Evolutionary conservation across 2,113 vertebrate species (phyloP).

Genomic region (Nannospalax galili): DNA sequence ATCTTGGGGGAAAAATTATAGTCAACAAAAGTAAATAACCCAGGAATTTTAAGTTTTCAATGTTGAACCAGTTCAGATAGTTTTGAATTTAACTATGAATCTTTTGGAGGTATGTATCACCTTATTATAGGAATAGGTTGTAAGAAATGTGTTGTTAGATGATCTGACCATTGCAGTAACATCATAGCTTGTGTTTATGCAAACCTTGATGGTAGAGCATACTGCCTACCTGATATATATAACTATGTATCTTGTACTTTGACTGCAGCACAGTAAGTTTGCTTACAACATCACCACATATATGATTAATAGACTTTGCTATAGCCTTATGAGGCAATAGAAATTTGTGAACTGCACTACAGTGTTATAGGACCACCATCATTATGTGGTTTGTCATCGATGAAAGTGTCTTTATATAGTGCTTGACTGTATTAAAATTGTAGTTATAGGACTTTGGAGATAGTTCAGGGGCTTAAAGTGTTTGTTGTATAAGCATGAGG

Average conservation of each 20-base stretch:
- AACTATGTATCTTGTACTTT: background rate
- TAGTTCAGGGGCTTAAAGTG: background rate
- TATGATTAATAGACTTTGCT: background rate
- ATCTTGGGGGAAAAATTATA: background rate
- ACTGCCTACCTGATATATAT: background rate
- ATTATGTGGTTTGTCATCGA: background rate
- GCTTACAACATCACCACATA: background rate
- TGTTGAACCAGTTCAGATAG: conserved; percentile 34
- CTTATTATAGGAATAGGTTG: background rate
- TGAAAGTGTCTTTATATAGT: background rate
- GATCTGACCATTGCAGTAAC: background rate
- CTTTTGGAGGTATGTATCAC: background rate
- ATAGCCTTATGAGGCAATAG: background rate
- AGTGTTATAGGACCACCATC: background rate
- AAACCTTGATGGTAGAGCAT: background rate
- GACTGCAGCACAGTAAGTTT: background rate
- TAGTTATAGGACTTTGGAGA: conserved; percentile 16
- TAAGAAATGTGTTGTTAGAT: background rate
- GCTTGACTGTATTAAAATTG: conserved; percentile 3
- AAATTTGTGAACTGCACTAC: background rate
- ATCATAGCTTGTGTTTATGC: background rate
- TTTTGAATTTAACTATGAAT: conserved; percentile 51
- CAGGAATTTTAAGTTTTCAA: conserved; percentile 22
- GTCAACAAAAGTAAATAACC: conserved; percentile 43
- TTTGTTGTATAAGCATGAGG: background rate